Conservation (phyloP, 2,888 invertebrate species). For the Tuta absoluta region DNA sequence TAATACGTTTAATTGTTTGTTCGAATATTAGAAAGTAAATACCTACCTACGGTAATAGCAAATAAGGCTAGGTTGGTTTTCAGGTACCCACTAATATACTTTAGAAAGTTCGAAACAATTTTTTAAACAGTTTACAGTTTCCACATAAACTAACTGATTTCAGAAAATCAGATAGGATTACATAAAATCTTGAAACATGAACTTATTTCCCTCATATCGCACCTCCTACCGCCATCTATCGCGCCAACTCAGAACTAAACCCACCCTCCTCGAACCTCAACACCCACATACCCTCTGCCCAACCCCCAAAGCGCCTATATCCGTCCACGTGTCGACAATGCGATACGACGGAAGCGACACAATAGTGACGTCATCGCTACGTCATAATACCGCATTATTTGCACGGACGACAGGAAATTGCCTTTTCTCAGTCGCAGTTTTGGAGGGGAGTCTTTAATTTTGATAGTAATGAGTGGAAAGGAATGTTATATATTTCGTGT, state of each 20-base stretch:
- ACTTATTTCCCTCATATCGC: not conserved
- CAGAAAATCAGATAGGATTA: too few relatives aligned
- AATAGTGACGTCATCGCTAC: conserved; percentile 53
- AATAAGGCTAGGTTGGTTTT: too few relatives aligned
- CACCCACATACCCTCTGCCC: not conserved
- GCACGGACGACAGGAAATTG: conserved; percentile 70
- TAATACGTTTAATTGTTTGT: too few relatives aligned
- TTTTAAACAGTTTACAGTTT: too few relatives aligned
- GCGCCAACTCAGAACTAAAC: conserved; percentile 33
- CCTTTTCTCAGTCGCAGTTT: conserved; percentile 47
- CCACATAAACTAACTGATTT: too few relatives aligned
- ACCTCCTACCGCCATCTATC: conserved; percentile 60
- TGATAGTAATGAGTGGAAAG: not conserved
- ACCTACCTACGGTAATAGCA: too few relatives aligned
- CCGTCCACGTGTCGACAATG: conserved; percentile 74
- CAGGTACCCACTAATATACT: too few relatives aligned
- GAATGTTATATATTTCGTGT: not conserved
- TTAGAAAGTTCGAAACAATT: too few relatives aligned
- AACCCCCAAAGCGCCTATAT: conserved; percentile 61
- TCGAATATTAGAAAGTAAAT: too few relatives aligned
- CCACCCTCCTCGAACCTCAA: conserved; percentile 13
- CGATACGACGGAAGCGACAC: conserved; percentile 47
- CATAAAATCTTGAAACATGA: not conserved
- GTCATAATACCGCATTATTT: conserved; percentile 71
- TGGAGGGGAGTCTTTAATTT: conserved; percentile 15